Evolutionary conservation across 2,797 vertebrate genomes (phyloP).

Genomic region (Poeciliopsis infans): DNA sequence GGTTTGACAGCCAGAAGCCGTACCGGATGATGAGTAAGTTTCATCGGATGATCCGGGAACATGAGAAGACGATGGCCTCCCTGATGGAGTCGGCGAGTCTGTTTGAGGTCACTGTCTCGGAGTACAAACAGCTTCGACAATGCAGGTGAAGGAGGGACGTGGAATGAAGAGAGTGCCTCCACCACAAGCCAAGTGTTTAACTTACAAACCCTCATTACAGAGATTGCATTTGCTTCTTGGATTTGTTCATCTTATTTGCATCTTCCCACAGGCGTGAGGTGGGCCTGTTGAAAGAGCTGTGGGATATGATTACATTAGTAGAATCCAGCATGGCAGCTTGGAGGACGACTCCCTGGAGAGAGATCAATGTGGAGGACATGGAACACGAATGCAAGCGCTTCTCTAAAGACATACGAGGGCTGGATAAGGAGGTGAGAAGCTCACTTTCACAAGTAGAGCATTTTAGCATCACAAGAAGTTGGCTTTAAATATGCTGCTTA

Average conservation of each 20-base stretch:
- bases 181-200: constrained; percentile 23
- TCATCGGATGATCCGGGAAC: constrained; percentile 85
- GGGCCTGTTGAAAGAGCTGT: constrained; percentile 90
- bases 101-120: constrained; percentile 91
- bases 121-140: constrained; percentile 90
- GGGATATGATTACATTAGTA: constrained; percentile 89
- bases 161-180: not conserved
- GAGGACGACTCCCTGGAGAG: constrained; percentile 87
- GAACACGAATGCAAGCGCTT: constrained; percentile 90
- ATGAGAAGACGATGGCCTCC: constrained; percentile 87
- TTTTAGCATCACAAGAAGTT: not conserved
- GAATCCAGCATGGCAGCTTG: constrained; percentile 86
- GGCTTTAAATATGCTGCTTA: not conserved
- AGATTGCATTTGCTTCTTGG: not conserved
- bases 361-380: constrained; percentile 92
- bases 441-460: not conserved
- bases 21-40: constrained; percentile 85
- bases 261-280: constrained; percentile 75
- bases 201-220: constrained; percentile 18
- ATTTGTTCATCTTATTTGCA: constrained; percentile 3
- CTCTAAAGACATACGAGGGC: constrained; percentile 84
- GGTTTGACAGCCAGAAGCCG: constrained; percentile 85
- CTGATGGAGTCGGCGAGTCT: constrained; percentile 87
- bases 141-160: constrained; percentile 81
- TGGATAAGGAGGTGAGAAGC: constrained; percentile 88